Evolutionary conservation across 2,888 invertebrate species (phyloP), one percentile per base, ranked within the genome.

Genomic region (Oligia latruncula): DNA sequence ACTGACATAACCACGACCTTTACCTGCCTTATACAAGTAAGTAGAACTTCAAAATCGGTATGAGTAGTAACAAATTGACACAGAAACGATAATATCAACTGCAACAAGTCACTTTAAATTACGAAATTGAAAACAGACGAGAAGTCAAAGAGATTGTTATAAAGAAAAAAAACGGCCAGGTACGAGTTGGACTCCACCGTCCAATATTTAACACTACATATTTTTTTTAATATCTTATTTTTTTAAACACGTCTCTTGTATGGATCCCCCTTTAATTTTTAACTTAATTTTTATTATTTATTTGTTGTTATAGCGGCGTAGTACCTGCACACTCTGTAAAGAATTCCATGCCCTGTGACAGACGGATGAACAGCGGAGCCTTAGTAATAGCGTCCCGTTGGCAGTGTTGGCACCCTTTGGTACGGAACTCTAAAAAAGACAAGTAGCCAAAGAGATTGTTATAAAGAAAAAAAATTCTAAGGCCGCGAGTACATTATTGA

Each of bases 31-130:
- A n/a, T n/a, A 23, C 49, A 49, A 49, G 76, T n/a, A 72, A 15
- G 60, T 62, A 74, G 43, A 55, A 62, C 66, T 66, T 66, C 65
- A 80, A 84, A 71, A 78, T 80, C 78, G 35, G 83, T 78, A 83
- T 77, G 5, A 40, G 40, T 40, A 71, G 78, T 80, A 85, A 83
- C 86, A 84, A 87, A 85, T 86, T 86, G 87, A 87, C 88, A 89
- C 83, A 82, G 77, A 72, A 68, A 70, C 77, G 77, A 77, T 82
- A 86, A 81, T 62, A 74, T 83, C 74, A 74, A 78, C 29, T 29
- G 71, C 66, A 78, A 58, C 70, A 74, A 79, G 46, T 80, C 71
- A 20, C 40, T 43, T 35, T 58, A 65, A 74, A 82, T 85, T 82
- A 80, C 85, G 77, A 82, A 87, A 86, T 71, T 52, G 64, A 83